Percentiles rank a stretch among this genome's conserved stretches.
These are phyloP conservation scores for Yponomeuta malinellus DNA, from an alignment of 2,888 invertebrate genomes.

Conservation along the genomic window DNA sequence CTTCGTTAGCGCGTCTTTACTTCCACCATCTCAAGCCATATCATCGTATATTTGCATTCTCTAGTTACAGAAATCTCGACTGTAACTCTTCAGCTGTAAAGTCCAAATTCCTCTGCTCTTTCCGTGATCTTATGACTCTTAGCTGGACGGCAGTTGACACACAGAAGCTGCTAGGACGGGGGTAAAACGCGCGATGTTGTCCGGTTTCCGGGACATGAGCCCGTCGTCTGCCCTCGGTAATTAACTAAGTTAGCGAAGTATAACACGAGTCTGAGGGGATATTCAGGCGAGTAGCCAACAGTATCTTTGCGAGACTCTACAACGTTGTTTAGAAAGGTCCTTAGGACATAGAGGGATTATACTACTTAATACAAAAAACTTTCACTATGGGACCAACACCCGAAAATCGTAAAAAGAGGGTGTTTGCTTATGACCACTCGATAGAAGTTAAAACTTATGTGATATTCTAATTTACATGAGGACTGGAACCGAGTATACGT, in stretches of 20 bases:
- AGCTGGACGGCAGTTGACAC: conserved; percentile 30
- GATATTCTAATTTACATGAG: too few relatives aligned
- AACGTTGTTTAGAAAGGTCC: too few relatives aligned
- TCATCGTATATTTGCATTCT: background rate
- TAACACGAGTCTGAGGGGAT: conserved; percentile 21
- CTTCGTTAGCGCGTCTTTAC: conserved; percentile 18
- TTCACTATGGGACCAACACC: too few relatives aligned
- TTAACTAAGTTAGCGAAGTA: conserved; percentile 62
- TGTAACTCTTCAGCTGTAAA: background rate
- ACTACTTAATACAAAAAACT: too few relatives aligned
- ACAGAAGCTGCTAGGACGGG: conserved; percentile 59
- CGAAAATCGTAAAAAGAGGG: too few relatives aligned
- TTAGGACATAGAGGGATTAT: too few relatives aligned
- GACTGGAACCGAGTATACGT: too few relatives aligned
- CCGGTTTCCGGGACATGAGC: conserved; percentile 66
- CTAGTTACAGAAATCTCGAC: background rate
- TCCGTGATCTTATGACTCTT: conserved; percentile 21
- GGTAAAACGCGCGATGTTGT: conserved; percentile 66
- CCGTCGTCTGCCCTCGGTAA: conserved; percentile 48
- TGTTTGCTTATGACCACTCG: too few relatives aligned
- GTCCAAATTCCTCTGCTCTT: too few relatives aligned
- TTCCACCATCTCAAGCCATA: background rate
- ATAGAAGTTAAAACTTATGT: too few relatives aligned
- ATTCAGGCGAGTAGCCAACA: conserved; percentile 9
- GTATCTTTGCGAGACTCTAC: too few relatives aligned